A percentile compares a stretch with the other conserved stretches of the same genome.
These are phyloP conservation scores for Portunus trituberculatus DNA, from an alignment of 1,140 invertebrate genomes.

Conservation along the genomic window DNA sequence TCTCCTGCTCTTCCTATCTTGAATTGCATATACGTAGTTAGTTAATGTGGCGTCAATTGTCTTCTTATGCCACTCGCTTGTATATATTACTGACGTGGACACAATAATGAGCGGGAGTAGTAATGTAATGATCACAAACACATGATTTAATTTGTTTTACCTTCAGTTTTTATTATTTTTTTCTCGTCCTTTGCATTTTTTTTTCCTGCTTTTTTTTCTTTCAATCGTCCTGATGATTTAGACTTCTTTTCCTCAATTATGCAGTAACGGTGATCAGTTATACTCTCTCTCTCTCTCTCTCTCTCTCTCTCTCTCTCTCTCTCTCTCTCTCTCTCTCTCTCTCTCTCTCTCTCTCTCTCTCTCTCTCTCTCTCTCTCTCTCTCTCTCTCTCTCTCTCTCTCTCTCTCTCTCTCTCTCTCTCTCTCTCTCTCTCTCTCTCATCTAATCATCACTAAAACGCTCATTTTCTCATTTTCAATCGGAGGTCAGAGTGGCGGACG, in stretches of 20 bases:
- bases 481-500: background rate
- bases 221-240: background rate
- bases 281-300: background rate
- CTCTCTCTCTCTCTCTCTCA: background rate
- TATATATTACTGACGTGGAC: background rate
- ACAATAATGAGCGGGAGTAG: background rate
- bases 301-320: background rate
- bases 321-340: background rate
- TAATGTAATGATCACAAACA: background rate
- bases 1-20: background rate
- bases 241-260: background rate
- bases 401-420: slow-evolving; percentile 41
- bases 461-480: background rate
- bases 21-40: background rate
- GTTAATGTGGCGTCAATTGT: background rate
- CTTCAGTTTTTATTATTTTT: too few relatives aligned
- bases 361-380: background rate
- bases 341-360: background rate
- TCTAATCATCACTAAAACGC: background rate
- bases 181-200: background rate
- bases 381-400: background rate
- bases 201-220: too few relatives aligned
- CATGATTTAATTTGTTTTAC: background rate
- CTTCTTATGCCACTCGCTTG: background rate
- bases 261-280: background rate